Base-by-base conservation (phyloP, 2,113 vertebrate genomes). In the Fukomys damarensis region DNA sequence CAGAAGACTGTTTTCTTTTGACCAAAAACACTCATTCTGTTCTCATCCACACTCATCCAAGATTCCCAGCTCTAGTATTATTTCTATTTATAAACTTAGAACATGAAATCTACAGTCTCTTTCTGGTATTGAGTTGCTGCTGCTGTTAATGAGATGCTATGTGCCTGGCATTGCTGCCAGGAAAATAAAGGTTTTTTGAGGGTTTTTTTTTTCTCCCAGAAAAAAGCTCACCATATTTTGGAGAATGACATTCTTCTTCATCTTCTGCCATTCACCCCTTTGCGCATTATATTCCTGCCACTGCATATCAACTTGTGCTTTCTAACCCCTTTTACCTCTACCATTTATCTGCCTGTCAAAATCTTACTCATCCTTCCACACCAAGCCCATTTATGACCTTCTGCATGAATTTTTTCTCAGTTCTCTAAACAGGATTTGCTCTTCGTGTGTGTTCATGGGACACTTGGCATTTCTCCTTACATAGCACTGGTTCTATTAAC, bases 361-460 rank as follows among this genome's bases (percentile, higher is more conserved):
- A 74, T 90, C 63, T 58, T 77, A 79, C 3, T 92, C 59, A 56
- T 24, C 38, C 74, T 82, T 97, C 86, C 93, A 16, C 38, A 41
- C 20, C 14, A 35, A 80, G 58, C 10, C 74, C 35, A 83, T 30
- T 76, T 52, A 65, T 49, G 65, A 86, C 35, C 38, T 84, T 26
- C 9, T n/a, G 1, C 56, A n/a, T 63, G 38, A 58, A 17, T 20
- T 38, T 56, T 93, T 89, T 70, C 74, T 28, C 35, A 49, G 2
- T 77, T 96, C 22, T 41, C 74, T 88, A 79, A 85, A 59, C 28
- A 81, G 63, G 46, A 68, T 91, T 49, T 89, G 58, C 12, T 56
- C 0, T 89, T 2, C 63, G 28, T 65, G 74, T 30, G 14, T 41
- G 19, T 80, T 86, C 74, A 26, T 63, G 63, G 89, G 70, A 49